Conservation (phyloP, 2,113 vertebrate genomes). For the Salvelinus namaycush region DNA sequence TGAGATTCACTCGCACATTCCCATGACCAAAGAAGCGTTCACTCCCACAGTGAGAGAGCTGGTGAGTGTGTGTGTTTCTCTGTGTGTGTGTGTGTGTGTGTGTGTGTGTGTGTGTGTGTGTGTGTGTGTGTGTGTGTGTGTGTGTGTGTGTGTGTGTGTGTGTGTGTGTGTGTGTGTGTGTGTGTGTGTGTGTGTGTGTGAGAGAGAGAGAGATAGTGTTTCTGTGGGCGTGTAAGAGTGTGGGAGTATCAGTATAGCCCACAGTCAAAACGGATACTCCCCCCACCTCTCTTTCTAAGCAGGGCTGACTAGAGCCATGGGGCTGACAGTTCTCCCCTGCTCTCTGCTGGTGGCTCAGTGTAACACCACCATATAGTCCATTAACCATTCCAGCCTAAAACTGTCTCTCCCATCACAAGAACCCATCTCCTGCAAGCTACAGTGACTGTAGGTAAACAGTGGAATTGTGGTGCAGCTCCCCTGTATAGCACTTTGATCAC, state of each 20-base stretch:
- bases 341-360: not conserved
- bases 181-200: not conserved
- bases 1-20: constrained; percentile 39
- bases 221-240: not conserved
- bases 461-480: no score
- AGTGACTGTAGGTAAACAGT: no score
- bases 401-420: not conserved
- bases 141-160: not conserved
- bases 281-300: not conserved
- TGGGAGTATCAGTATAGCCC: not conserved
- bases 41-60: not conserved
- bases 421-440: not conserved
- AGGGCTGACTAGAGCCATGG: not conserved
- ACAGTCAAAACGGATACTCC: not conserved
- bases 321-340: not conserved
- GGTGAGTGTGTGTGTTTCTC: not conserved
- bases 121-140: not conserved
- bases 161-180: not conserved
- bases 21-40: not conserved
- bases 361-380: not conserved
- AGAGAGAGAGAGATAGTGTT: not conserved
- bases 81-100: not conserved
- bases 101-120: not conserved
- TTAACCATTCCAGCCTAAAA: not conserved
- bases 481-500: no score